These are phyloP conservation scores for Chirona hameri DNA, from an alignment of 2,888 invertebrate genomes.

Conservation along the genomic window DNA sequence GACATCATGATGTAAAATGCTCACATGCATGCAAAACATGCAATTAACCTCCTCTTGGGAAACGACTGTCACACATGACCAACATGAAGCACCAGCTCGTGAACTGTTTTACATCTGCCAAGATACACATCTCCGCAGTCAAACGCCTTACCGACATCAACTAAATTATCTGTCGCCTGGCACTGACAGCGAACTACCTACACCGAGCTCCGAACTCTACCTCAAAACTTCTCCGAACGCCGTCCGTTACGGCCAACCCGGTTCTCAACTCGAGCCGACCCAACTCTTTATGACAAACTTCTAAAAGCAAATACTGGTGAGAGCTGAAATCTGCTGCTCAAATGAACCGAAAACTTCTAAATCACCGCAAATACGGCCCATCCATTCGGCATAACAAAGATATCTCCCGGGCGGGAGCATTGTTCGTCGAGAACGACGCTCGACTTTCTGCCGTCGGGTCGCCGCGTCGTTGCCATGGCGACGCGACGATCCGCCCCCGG, in stretches of 20 bases:
- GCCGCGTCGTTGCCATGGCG: conserved; percentile 38
- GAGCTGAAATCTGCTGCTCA: neutral
- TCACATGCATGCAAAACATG: no score
- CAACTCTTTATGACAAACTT: conserved; percentile 24
- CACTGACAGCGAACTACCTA: no score
- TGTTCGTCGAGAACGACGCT: neutral
- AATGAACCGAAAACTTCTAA: conserved; percentile 23
- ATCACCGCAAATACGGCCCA: conserved; percentile 9
- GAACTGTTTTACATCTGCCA: no score
- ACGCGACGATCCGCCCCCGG: conserved; percentile 36
- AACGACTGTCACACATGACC: no score
- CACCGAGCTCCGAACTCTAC: no score
- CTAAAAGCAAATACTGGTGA: conserved; percentile 3
- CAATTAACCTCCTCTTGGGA: no score
- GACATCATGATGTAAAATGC: no score
- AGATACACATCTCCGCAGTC: no score
- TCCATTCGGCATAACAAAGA: conserved; percentile 12
- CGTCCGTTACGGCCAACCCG: neutral
- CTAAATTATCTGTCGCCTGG: no score
- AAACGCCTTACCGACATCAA: no score
- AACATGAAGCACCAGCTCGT: no score
- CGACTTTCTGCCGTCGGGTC: conserved; percentile 31
- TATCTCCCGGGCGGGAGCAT: neutral
- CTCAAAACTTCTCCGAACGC: no score
- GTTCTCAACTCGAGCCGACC: neutral